Evolutionary conservation across 2,113 vertebrate species (phyloP).

Genomic region (Okapia johnstoni): DNA sequence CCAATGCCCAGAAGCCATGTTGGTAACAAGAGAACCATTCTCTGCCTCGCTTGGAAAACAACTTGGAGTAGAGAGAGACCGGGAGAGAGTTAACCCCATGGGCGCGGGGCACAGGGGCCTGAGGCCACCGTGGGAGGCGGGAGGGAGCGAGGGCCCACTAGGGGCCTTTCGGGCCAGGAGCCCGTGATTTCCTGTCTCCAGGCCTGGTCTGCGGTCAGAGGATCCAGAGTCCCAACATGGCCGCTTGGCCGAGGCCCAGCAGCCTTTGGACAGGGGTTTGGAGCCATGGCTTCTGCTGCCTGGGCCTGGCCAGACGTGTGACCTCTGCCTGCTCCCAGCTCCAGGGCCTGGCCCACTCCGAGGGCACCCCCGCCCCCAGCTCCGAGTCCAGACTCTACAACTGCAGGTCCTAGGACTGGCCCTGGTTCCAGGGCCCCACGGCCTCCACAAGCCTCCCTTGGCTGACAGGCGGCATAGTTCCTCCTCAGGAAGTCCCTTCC

Average conservation of each 20-base stretch:
- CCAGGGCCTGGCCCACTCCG: not conserved
- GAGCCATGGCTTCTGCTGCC: not conserved
- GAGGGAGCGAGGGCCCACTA: not conserved
- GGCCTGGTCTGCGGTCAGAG: not conserved
- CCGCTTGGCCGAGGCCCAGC: not conserved
- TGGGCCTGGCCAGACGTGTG: not conserved
- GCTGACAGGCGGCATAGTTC: not conserved
- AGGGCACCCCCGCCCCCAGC: not conserved
- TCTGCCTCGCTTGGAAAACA: slow-evolving; percentile 85
- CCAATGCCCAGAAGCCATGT: slow-evolving; percentile 87
- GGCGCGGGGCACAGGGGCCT: slow-evolving; percentile 43
- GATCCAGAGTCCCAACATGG: slow-evolving; percentile 8
- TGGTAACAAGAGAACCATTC: slow-evolving; percentile 89
- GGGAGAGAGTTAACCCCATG: slow-evolving; percentile 74
- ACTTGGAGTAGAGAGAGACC: slow-evolving; percentile 79
- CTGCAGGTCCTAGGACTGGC: not conserved
- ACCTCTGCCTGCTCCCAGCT: not conserved
- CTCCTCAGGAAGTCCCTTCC: not conserved
- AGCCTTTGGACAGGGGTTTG: not conserved
- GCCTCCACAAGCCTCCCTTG: not conserved
- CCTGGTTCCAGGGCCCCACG: not conserved
- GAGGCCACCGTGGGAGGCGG: not conserved
- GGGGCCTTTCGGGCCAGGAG: not conserved
- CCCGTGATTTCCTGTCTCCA: not conserved
- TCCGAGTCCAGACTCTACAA: not conserved